A percentile compares a stretch with the other conserved stretches of the same genome.
These are phyloP conservation scores for Prenolepis imparis DNA, from an alignment of 2,888 invertebrate species.

Conservation along the genomic window DNA sequence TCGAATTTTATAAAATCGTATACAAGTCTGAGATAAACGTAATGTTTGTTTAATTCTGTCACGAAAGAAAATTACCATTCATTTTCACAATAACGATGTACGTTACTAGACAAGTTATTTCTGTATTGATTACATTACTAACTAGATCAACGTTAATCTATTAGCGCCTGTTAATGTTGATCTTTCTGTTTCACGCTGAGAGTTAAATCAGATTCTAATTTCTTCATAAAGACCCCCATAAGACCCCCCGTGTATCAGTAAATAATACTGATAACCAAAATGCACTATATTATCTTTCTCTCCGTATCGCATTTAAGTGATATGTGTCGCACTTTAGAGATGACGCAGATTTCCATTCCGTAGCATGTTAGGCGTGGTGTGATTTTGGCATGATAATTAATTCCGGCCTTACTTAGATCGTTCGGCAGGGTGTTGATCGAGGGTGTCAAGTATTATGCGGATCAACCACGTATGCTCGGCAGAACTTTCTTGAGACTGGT, in stretches of 20 bases:
- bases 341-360: conserved; percentile 51
- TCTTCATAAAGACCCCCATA: conserved; percentile 14
- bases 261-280: conserved; percentile 51
- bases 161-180: background rate
- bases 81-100: conserved; percentile 20
- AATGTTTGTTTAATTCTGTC: conserved; percentile 6
- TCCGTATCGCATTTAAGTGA: conserved; percentile 30
- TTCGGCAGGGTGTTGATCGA: conserved; percentile 94
- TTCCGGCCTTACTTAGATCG: conserved; percentile 86
- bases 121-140: conserved; percentile 34
- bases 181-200: conserved; percentile 29
- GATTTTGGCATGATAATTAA: conserved; percentile 85
- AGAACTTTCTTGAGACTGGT: conserved; percentile 94
- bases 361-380: conserved; percentile 81
- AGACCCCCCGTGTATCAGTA: conserved; percentile 32
- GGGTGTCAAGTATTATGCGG: conserved; percentile 96
- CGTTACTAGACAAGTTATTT: conserved; percentile 19
- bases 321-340: conserved; percentile 59
- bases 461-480: conserved; percentile 95
- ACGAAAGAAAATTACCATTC: background rate
- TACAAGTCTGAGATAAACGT: conserved; percentile 7
- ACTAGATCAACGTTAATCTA: conserved; percentile 16
- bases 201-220: conserved; percentile 49
- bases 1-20: conserved; percentile 6
- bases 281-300: conserved; percentile 16